Conservation (phyloP, 2,113 vertebrate genomes). For the Oreocharis arfaki region DNA sequence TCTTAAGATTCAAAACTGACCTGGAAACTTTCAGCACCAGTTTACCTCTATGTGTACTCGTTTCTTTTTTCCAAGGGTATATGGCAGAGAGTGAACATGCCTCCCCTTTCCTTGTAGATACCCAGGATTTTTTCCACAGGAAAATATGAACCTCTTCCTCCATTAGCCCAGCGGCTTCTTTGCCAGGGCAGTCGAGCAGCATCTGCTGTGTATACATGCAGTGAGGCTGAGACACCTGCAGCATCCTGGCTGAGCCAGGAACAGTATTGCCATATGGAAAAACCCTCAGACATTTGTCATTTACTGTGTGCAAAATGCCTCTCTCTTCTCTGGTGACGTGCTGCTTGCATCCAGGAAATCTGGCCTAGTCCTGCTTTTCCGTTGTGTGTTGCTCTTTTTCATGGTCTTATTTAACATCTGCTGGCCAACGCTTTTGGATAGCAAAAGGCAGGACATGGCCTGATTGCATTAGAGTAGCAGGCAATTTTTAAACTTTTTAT, state of each 20-base stretch:
- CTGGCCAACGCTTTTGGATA: conserved; percentile 38
- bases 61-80: neutral
- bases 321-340: neutral
- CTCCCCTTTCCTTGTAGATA: neutral
- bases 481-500: conserved; percentile 45
- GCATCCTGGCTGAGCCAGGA: neutral
- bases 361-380: neutral
- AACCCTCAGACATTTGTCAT: neutral
- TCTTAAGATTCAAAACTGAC: neutral
- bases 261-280: neutral
- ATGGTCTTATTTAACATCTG: neutral
- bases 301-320: neutral
- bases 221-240: neutral
- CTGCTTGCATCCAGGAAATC: neutral
- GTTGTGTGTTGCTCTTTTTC: neutral
- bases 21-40: neutral
- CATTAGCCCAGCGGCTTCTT: neutral
- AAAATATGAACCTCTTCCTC: neutral
- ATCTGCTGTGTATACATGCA: neutral
- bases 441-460: neutral
- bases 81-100: neutral
- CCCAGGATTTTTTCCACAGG: neutral
- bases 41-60: neutral
- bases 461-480: neutral
- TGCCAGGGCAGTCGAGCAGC: neutral